Evolutionary conservation across 1,140 invertebrate species (phyloP).

Genomic region (Thrips palmi): DNA sequence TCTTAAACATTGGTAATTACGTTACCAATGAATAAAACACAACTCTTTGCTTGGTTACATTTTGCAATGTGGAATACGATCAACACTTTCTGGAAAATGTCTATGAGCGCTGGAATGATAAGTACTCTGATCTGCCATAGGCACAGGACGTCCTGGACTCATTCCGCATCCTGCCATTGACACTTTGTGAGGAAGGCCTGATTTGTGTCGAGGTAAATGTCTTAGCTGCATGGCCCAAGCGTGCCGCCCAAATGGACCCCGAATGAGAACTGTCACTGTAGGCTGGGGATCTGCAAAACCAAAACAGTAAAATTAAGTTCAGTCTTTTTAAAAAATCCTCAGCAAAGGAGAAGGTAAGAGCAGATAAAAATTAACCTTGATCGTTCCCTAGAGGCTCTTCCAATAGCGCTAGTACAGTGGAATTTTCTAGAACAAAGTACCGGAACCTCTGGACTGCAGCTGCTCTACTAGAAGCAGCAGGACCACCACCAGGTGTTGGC

Average conservation of each 20-base stretch:
- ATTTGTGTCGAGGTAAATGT: slow-evolving; percentile 61
- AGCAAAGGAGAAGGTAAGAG: neutral
- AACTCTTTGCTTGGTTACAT: slow-evolving; percentile 31
- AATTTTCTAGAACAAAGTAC: slow-evolving; percentile 84
- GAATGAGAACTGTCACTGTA: slow-evolving; percentile 53
- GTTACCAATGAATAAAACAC: neutral
- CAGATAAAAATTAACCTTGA: slow-evolving; percentile 27
- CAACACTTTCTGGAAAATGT: slow-evolving; percentile 68
- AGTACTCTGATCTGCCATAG: slow-evolving; percentile 46
- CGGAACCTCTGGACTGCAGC: slow-evolving; percentile 47
- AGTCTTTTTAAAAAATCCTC: neutral
- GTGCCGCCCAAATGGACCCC: slow-evolving; percentile 81
- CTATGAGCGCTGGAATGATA: slow-evolving; percentile 42
- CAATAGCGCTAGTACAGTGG: slow-evolving; percentile 69
- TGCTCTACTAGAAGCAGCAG: slow-evolving; percentile 31
- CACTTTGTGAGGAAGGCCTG: slow-evolving; percentile 38
- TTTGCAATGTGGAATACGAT: slow-evolving; percentile 60
- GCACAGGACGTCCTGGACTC: slow-evolving; percentile 59
- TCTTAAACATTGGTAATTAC: slow-evolving; percentile 1
- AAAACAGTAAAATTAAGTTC: neutral
- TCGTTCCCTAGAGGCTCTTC: slow-evolving; percentile 78
- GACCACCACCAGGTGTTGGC: slow-evolving; percentile 24
- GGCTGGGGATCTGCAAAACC: slow-evolving; percentile 29
- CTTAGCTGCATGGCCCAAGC: slow-evolving; percentile 84
- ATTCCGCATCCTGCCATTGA: slow-evolving; percentile 26